A percentile compares a stretch with the other conserved stretches of the same genome.
These are phyloP conservation scores for Morpho deidamia DNA, from an alignment of 2,888 invertebrate genomes.

Conservation along the genomic window DNA sequence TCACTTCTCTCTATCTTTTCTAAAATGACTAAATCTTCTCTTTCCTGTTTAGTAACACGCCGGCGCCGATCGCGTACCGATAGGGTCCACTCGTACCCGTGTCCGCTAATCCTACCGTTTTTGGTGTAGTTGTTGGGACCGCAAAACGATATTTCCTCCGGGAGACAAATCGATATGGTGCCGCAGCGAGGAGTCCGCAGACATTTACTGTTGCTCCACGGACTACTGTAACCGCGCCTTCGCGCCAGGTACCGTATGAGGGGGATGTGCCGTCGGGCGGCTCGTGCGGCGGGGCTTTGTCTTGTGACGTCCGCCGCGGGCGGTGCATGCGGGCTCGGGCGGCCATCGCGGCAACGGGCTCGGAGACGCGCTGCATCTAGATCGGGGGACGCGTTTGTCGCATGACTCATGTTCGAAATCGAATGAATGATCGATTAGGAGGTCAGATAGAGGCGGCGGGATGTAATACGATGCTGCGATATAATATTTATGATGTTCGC, in stretches of 20 bases:
- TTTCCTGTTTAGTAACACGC: conserved; percentile 44
- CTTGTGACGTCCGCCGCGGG: conserved; percentile 60
- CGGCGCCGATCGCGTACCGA: conserved; percentile 69
- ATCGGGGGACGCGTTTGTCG: too few species aligned
- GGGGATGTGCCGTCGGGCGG: conserved; percentile 53
- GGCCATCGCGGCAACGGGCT: conserved; percentile 11
- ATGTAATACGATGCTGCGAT: too few species aligned
- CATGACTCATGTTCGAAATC: too few species aligned
- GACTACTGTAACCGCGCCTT: conserved; percentile 83
- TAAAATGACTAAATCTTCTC: conserved; percentile 60
- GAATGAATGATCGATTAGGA: too few species aligned
- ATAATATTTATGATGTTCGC: too few species aligned
- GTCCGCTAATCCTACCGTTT: conserved; percentile 49
- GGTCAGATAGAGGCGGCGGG: too few species aligned
- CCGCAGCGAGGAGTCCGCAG: conserved; percentile 60
- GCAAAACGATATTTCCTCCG: conserved; percentile 78
- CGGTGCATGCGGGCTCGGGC: conserved; percentile 16
- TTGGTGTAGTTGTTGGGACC: conserved; percentile 80
- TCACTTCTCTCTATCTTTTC: conserved; percentile 39
- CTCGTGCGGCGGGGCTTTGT: conserved; percentile 52
- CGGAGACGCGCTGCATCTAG: background rate
- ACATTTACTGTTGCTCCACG: conserved; percentile 81
- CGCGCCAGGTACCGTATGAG: conserved; percentile 58
- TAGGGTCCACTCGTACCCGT: conserved; percentile 28
- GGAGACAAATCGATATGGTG: conserved; percentile 80